A percentile compares a stretch with the other conserved stretches of the same genome.
Evolutionary conservation across 2,888 invertebrate species (phyloP).

Genomic region (Sipha maydis): DNA sequence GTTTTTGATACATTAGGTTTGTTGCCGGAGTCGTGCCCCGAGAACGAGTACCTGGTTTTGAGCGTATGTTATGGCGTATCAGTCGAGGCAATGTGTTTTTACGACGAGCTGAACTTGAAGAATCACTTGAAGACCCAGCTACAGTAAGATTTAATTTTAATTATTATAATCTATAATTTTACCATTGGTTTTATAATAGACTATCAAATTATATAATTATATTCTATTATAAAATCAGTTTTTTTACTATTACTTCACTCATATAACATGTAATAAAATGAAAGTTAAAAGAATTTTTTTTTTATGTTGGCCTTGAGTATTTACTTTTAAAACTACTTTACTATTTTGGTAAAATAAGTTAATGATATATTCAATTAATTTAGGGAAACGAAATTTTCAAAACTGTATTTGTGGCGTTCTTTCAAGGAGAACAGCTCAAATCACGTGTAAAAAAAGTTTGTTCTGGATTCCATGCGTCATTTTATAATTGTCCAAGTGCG

Average conservation of each 20-base stretch:
- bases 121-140: slow-evolving; percentile 83
- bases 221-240: too few species aligned
- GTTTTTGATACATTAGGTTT: slow-evolving; percentile 72
- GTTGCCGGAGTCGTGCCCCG: slow-evolving; percentile 93
- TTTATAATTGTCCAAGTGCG: slow-evolving; percentile 92
- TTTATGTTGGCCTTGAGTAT: too few species aligned
- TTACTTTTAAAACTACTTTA: too few species aligned
- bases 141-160: slow-evolving; percentile 73
- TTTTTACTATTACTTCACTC: too few species aligned
- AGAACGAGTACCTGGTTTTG: slow-evolving; percentile 88
- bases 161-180: background rate
- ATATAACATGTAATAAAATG: too few species aligned
- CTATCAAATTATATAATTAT: too few species aligned
- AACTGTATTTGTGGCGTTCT: slow-evolving; percentile 88
- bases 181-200: too few species aligned
- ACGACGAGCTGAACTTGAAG: slow-evolving; percentile 84
- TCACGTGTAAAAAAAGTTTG: slow-evolving; percentile 92
- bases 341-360: too few species aligned
- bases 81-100: slow-evolving; percentile 92
- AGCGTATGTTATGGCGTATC: slow-evolving; percentile 92
- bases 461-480: slow-evolving; percentile 90
- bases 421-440: slow-evolving; percentile 93
- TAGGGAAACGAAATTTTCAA: slow-evolving; percentile 89
- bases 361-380: background rate
- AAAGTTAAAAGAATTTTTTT: too few species aligned